Percentiles rank a stretch among this genome's conserved stretches.
phyloP scores from a whole-genome alignment of 1,140 invertebrate genomes.

The Bombus vancouverensis region DNA sequence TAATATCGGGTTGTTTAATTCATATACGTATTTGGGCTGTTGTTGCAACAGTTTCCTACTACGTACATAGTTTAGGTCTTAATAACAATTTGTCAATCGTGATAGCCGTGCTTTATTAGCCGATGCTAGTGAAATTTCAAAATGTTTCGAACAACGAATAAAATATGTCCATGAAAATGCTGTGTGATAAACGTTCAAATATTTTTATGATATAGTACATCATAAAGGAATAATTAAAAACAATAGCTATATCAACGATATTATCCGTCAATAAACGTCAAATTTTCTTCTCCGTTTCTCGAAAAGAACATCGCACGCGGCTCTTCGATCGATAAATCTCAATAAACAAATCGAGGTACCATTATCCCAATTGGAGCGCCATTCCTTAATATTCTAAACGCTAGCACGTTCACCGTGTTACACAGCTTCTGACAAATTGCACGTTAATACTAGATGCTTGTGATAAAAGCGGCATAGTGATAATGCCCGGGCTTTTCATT shows the following conservation, averaged over 20 bases:
- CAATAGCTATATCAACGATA: not conserved
- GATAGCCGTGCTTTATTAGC: no score
- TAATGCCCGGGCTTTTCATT: constrained; percentile 52
- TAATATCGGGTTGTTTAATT: not conserved
- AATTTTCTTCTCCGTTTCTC: not conserved
- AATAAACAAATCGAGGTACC: not conserved
- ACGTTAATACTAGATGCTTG: constrained; percentile 14
- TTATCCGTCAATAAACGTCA: not conserved
- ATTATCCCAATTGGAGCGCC: not conserved
- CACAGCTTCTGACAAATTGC: constrained; percentile 41
- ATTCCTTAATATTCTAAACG: constrained; percentile 10
- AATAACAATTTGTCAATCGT: no score
- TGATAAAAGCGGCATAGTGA: constrained; percentile 45
- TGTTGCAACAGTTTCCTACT: no score
- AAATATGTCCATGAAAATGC: no score
- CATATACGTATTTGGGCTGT: not conserved
- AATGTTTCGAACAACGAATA: no score
- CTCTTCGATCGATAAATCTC: not conserved
- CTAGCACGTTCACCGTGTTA: constrained; percentile 27
- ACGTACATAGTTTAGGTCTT: no score
- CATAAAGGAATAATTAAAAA: not conserved
- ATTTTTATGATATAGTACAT: not conserved
- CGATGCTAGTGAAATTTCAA: no score
- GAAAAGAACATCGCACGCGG: not conserved
- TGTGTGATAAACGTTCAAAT: not conserved